Conservation (phyloP, 1,140 invertebrate species). For the Rhopalosiphum padi region DNA sequence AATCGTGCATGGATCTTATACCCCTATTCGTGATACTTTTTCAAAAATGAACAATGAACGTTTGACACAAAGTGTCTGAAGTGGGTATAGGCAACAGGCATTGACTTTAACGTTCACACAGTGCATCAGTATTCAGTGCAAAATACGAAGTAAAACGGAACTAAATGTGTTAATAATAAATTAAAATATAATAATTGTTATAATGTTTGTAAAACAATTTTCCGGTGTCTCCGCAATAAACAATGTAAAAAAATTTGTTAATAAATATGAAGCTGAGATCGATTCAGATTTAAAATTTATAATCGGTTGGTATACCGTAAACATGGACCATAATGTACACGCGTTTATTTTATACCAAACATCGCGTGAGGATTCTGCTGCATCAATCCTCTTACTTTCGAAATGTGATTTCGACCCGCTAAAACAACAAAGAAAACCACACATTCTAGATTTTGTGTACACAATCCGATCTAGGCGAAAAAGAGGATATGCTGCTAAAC, state of each 20-base stretch:
- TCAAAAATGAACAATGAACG: too few relatives aligned
- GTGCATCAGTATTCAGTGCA: too few relatives aligned
- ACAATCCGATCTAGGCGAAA: background rate
- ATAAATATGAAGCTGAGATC: background rate
- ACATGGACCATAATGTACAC: background rate
- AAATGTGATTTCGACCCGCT: background rate
- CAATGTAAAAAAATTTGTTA: background rate
- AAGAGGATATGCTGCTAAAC: background rate
- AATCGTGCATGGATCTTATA: too few relatives aligned
- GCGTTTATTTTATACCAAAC: background rate
- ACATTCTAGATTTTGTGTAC: background rate
- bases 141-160: too few relatives aligned
- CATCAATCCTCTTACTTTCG: background rate
- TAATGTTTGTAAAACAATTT: background rate
- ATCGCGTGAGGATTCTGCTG: background rate
- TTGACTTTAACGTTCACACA: too few relatives aligned
- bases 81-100: too few relatives aligned
- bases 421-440: background rate
- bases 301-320: background rate
- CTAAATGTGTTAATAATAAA: too few relatives aligned
- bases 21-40: too few relatives aligned
- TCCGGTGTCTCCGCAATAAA: background rate
- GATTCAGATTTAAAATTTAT: background rate
- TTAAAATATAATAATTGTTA: background rate
- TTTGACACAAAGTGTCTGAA: too few relatives aligned